Percentiles rank a stretch among this genome's conserved stretches.
Evolutionary conservation across 2,113 vertebrate species (phyloP).

Genomic region (Andinoacara biseriatus): DNA sequence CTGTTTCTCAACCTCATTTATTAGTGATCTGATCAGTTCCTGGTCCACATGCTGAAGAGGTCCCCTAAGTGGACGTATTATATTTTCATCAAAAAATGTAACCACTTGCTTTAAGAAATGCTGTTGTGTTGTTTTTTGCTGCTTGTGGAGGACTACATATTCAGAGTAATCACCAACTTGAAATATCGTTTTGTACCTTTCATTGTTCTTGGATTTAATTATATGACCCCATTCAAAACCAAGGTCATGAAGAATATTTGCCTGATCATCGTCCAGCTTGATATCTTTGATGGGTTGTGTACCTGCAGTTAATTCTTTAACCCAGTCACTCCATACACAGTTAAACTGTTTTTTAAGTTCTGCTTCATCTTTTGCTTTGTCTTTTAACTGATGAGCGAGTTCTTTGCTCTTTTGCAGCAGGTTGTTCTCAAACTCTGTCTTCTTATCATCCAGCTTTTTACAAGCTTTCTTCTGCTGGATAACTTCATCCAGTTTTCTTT

Average conservation of each 20-base stretch:
- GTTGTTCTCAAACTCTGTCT: constrained; percentile 25
- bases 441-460: constrained; percentile 30
- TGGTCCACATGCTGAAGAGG: not conserved
- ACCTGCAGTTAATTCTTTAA: not conserved
- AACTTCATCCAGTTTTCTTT: constrained; percentile 46
- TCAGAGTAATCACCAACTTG: not conserved
- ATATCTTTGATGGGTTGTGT: constrained; percentile 5
- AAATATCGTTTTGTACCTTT: not conserved
- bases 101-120: too few species aligned
- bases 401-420: constrained; percentile 49
- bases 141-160: not conserved
- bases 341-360: constrained; percentile 11
- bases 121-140: accelerated
- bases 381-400: constrained; percentile 34
- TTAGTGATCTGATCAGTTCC: not conserved
- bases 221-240: not conserved
- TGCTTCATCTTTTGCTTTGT: constrained; percentile 7
- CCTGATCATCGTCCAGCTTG: not conserved
- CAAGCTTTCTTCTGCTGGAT: constrained; percentile 40
- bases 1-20: accelerated
- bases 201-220: accelerated
- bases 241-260: not conserved
- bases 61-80: accelerated
- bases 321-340: not conserved
- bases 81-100: not conserved